Evolutionary conservation across 2,113 vertebrate species (phyloP).

Genomic region (Ellobius talpinus): DNA sequence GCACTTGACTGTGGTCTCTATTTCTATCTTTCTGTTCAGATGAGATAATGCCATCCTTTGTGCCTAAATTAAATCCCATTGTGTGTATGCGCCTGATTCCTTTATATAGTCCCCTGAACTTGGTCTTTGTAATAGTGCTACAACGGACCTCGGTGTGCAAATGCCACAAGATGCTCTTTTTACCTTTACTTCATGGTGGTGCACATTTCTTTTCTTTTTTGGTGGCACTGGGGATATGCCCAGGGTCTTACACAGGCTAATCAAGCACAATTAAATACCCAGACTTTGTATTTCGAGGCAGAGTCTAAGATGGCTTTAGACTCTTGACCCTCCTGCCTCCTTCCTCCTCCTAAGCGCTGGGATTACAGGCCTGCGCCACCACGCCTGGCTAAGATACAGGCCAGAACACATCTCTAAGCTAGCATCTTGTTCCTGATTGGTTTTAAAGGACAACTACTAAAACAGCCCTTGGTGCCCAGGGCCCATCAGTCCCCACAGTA

Average conservation of each 20-base stretch:
- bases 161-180: not conserved
- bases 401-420: not conserved
- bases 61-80: not conserved
- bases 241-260: not conserved
- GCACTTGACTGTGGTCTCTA: not conserved
- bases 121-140: not conserved
- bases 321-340: not conserved
- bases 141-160: too few species aligned
- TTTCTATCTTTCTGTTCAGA: not conserved
- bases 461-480: not conserved
- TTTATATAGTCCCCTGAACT: not conserved
- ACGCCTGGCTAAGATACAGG: not conserved
- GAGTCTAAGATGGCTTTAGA: not conserved
- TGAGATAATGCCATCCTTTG: not conserved
- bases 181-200: not conserved
- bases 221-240: not conserved
- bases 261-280: not conserved
- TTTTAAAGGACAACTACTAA: not conserved
- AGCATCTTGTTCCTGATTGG: not conserved
- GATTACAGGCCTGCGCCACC: not conserved
- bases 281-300: not conserved
- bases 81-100: too few species aligned
- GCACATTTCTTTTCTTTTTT: not conserved
- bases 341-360: not conserved
- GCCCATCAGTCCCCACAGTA: not conserved